These are phyloP conservation scores for Fundulus diaphanus DNA, from an alignment of 2,797 vertebrate species.

Conservation along the genomic window DNA sequence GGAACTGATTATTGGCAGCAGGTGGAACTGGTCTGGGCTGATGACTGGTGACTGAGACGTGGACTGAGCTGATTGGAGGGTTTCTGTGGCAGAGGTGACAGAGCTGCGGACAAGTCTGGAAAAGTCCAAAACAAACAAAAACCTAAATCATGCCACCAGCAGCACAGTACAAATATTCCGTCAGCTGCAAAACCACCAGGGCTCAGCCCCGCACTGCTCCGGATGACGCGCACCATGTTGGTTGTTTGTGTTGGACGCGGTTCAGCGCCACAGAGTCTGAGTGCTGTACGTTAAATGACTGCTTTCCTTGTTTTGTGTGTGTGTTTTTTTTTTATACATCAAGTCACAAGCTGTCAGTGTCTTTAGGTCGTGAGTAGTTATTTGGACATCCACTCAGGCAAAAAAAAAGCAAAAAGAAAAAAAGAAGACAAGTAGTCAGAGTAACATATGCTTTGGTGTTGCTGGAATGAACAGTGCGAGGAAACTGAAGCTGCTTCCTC, in stretches of 20 bases:
- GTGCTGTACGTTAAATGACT: conserved; percentile 18
- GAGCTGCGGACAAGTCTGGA: too few species aligned
- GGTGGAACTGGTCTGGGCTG: too few species aligned
- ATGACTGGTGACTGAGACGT: too few species aligned
- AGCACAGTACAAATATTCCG: conserved; percentile 29
- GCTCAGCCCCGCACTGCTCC: conserved; percentile 9
- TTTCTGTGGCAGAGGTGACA: too few species aligned
- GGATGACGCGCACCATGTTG: conserved; percentile 11
- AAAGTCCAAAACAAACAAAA: too few species aligned
- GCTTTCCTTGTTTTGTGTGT: conserved; percentile 3
- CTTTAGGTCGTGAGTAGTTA: conserved; percentile 4
- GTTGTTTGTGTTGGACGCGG: conserved; percentile 19
- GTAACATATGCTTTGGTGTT: conserved; percentile 38
- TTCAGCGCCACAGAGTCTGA: not conserved
- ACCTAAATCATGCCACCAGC: too few species aligned
- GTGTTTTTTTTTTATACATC: conserved; percentile 14
- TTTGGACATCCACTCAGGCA: not conserved
- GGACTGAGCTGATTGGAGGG: too few species aligned
- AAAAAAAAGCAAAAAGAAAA: conserved; percentile 27
- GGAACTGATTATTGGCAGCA: too few species aligned
- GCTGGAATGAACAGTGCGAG: conserved; percentile 39
- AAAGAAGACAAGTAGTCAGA: conserved; percentile 7
- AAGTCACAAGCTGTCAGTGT: conserved; percentile 11
- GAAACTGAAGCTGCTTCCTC: conserved; percentile 62
- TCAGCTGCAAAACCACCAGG: conserved; percentile 34